phyloP scores from a whole-genome alignment of 2,797 vertebrate genomes.

The Girardinus metallicus region DNA sequence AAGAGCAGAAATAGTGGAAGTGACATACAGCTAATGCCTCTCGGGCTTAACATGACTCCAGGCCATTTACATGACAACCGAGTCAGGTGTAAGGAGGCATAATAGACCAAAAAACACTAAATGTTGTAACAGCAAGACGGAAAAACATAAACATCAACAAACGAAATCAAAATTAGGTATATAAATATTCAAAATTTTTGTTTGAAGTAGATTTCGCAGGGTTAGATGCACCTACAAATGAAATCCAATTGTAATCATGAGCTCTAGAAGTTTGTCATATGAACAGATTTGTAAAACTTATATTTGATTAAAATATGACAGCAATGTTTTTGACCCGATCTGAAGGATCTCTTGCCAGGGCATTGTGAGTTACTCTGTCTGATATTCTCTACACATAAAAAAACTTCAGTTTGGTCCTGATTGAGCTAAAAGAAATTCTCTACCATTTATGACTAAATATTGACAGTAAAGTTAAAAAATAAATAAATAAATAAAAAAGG shows the following conservation, averaged over 20 bases:
- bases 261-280: not conserved
- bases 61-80: not conserved
- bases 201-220: not conserved
- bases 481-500: too few species aligned
- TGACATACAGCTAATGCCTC: not conserved
- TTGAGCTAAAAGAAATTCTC: not conserved
- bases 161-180: not conserved
- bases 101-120: too few species aligned
- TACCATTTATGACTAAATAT: not conserved
- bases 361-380: not conserved
- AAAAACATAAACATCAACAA: not conserved
- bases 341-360: not conserved
- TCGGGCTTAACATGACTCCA: not conserved
- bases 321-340: too few species aligned
- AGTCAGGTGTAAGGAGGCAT: not conserved
- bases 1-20: not conserved
- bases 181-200: not conserved
- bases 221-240: not conserved
- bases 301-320: too few species aligned
- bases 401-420: not conserved
- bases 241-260: not conserved
- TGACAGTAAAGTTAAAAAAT: not conserved
- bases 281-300: too few species aligned
- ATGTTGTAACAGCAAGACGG: not conserved
- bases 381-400: not conserved